Percentiles rank a stretch among this genome's conserved stretches.
These are phyloP conservation scores for Hydrolagus affinis DNA, from an alignment of 2,113 vertebrate species.

Conservation along the genomic window DNA sequence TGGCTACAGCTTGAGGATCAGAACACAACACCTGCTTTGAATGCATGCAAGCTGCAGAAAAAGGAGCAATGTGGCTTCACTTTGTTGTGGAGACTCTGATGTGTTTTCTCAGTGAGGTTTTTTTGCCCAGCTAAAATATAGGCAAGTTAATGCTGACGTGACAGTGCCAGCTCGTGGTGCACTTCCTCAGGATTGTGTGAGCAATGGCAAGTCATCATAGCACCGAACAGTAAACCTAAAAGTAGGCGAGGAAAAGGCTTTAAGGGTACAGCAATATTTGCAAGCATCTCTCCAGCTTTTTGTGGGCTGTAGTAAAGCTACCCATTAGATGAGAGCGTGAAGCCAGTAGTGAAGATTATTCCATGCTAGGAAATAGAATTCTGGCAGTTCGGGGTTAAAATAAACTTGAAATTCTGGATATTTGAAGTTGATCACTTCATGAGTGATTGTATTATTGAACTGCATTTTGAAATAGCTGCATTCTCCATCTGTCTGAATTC, in stretches of 20 bases:
- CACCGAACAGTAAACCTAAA: neutral
- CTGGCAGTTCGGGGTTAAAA: neutral
- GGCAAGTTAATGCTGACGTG: no score
- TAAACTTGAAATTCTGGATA: neutral
- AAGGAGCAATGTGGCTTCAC: no score
- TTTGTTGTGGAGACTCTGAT: no score
- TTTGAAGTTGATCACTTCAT: neutral
- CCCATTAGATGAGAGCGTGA: neutral
- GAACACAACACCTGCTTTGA: no score
- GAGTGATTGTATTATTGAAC: conserved; percentile 10
- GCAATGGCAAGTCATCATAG: neutral
- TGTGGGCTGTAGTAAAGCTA: neutral
- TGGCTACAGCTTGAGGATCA: no score
- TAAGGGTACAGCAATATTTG: neutral
- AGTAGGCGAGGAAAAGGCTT: neutral
- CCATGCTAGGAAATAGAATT: neutral
- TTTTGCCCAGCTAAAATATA: no score
- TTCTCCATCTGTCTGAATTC: neutral
- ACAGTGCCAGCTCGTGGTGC: no score
- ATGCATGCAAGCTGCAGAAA: no score
- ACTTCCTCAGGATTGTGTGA: no score
- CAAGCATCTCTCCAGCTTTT: neutral
- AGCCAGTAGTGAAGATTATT: neutral
- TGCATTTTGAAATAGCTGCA: neutral
- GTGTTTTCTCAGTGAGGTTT: no score